These are phyloP conservation scores for Periparus ater DNA, from an alignment of 2,797 vertebrate species.

Conservation along the genomic window DNA sequence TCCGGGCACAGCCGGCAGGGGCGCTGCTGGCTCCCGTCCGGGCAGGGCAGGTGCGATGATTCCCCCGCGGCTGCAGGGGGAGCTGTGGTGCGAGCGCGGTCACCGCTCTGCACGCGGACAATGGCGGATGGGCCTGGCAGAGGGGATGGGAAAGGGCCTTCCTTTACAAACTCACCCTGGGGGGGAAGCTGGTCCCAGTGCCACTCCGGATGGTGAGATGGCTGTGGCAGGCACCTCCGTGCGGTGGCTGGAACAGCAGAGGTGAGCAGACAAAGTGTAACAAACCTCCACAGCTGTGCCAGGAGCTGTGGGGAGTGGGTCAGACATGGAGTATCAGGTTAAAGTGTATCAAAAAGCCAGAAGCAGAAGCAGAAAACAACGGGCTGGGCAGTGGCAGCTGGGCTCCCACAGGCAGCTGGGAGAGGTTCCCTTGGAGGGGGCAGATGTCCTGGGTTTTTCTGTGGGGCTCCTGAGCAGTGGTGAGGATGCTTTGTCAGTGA, in stretches of 20 bases:
- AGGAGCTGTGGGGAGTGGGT: neutral
- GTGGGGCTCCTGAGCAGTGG: neutral
- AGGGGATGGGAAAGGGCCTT: neutral
- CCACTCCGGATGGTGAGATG: neutral
- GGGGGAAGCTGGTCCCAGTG: too few species aligned
- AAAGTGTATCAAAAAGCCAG: neutral
- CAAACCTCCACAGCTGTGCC: neutral
- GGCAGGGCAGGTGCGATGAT: neutral
- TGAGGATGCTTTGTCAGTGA: neutral
- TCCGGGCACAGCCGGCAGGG: neutral
- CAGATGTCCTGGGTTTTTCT: rapidly evolving
- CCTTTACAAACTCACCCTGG: too few species aligned
- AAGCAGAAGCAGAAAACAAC: too few species aligned
- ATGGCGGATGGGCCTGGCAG: neutral
- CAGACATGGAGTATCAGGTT: neutral
- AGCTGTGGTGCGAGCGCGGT: neutral
- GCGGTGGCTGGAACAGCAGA: rapidly evolving
- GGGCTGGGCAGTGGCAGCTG: neutral
- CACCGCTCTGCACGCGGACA: rapidly evolving
- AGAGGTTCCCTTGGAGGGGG: neutral
- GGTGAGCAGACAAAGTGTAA: neutral
- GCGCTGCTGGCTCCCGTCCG: neutral
- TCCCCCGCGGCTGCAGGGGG: neutral
- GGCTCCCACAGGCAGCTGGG: neutral
- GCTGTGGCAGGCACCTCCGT: rapidly evolving